Evolutionary conservation across 2,888 invertebrate genomes (phyloP).

Genomic region (Miltochrista miniata): DNA sequence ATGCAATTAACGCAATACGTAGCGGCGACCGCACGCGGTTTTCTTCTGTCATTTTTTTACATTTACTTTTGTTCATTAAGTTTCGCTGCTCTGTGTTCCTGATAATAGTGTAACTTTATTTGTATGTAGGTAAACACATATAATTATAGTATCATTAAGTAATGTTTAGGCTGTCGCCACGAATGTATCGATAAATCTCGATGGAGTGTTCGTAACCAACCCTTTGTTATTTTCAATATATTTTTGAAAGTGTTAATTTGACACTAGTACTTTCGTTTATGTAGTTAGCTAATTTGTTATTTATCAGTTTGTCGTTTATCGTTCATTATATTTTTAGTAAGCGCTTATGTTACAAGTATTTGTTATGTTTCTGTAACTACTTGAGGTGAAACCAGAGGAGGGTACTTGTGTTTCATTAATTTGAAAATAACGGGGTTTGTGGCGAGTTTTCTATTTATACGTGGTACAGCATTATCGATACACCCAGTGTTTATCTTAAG

Average conservation of each 20-base stretch:
- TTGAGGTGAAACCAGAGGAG: neutral
- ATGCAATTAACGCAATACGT: constrained; percentile 3
- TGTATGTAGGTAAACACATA: constrained; percentile 47
- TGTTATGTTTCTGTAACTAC: neutral
- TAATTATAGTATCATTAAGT: constrained; percentile 43
- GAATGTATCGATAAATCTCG: constrained; percentile 22
- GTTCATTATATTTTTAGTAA: constrained; percentile 3
- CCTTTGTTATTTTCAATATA: constrained; percentile 14
- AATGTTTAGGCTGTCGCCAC: constrained; percentile 36
- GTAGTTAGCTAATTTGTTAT: constrained; percentile 5
- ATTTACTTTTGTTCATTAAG: constrained; percentile 37
- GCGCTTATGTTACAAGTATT: neutral
- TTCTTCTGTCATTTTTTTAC: constrained; percentile 50
- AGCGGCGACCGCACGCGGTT: constrained; percentile 7
- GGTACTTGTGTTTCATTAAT: constrained; percentile 1
- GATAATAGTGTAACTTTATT: constrained; percentile 40
- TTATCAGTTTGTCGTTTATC: neutral
- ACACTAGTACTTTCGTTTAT: neutral
- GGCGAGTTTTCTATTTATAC: constrained; percentile 24
- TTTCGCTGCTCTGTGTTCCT: constrained; percentile 46
- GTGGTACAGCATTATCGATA: constrained; percentile 32
- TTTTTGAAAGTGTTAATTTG: neutral
- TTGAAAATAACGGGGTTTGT: constrained; percentile 18
- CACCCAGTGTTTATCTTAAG: constrained; percentile 45
- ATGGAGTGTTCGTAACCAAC: constrained; percentile 20